Percentiles rank a stretch among this genome's conserved stretches.
phyloP scores from a whole-genome alignment of 2,113 vertebrate genomes.

The Poeciliopsis occidentalis region DNA sequence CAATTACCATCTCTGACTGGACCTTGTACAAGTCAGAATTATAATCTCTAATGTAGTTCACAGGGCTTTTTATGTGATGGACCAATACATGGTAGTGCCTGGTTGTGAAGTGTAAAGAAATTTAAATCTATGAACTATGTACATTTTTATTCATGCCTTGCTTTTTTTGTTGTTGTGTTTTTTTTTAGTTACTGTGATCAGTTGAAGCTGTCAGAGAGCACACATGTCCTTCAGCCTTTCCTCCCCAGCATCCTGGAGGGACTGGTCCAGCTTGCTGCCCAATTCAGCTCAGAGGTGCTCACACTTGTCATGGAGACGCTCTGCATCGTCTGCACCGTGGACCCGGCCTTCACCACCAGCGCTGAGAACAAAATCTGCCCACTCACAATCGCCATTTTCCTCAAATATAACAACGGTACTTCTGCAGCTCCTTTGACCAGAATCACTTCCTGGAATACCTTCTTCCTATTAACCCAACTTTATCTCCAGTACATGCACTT shows the following conservation, averaged over 20 bases:
- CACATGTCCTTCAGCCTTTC: slow-evolving; percentile 93
- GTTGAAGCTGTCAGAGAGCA: slow-evolving; percentile 94
- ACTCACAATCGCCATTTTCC: slow-evolving; percentile 96
- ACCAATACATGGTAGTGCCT: too few relatives aligned
- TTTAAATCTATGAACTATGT: too few relatives aligned
- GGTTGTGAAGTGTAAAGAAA: too few relatives aligned
- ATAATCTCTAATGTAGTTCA: too few relatives aligned
- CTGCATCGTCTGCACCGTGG: slow-evolving; percentile 95
- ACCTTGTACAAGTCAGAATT: too few relatives aligned
- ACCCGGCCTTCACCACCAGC: slow-evolving; percentile 90
- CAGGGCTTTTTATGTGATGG: too few relatives aligned
- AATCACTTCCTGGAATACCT: background rate
- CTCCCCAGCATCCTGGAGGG: slow-evolving; percentile 96
- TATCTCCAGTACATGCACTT: too few relatives aligned
- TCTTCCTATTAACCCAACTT: background rate
- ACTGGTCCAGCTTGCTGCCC: slow-evolving; percentile 92
- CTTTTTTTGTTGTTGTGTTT: background rate
- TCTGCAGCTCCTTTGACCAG: background rate
- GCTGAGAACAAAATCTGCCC: slow-evolving; percentile 97
- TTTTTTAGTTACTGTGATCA: slow-evolving; percentile 93
- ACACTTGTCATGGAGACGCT: slow-evolving; percentile 98
- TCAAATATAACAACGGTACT: slow-evolving; percentile 97
- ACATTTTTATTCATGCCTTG: background rate
- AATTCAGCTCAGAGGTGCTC: slow-evolving; percentile 96
- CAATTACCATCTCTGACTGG: too few relatives aligned